Evolutionary conservation across 2,797 vertebrate species (phyloP), one percentile per base, ranked within the genome.

Genomic region (Scolopax bukidnonensis): DNA sequence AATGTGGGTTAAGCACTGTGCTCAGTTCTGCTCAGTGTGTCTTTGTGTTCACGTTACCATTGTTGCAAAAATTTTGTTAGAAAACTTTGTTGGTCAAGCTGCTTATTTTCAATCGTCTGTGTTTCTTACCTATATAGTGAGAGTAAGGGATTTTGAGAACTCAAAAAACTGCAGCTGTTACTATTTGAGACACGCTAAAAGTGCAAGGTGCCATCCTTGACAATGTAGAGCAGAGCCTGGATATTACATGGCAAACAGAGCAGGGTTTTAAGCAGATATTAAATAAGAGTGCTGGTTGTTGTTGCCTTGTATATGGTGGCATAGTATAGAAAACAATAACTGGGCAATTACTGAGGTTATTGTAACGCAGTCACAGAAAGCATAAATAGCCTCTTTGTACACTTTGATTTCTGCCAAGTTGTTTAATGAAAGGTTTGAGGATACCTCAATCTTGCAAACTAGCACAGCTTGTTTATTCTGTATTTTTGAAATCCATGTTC

Each of bases 71-170:
- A 12, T 8, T 1, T 0, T 38, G 32, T 57, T 45, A 8, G 48
- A 33, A 43, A 47, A 16, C 53, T 61, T 57, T 36, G 23, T 53
- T 81, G 61, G 24, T n/a, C 28, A 25, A 18, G 43, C 36, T 68
- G 38, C 76, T 64, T 74, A 10, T 1, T 12, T 36, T 36, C 18
- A 48, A 41, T 60, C 9, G n/a, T 18, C 28, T 0, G 0, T 11
- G 32, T 68, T 84, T n/a, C 70, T 91, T 67, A 12, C 20, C 33
- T 60, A 27, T 3, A 38, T 12, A 33, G 10, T 14, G 17, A 70
- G 47, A 25, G 23, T 11, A 54, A 61, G n/a, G 30, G 32, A 12
- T 54, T 74, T 59, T 69, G 47, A 79, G 33, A 84, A 57, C n/a
- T 61, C 15, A 67, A 33, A 71, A 60, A 64, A 7, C 11, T 70